Percentiles rank a stretch among this genome's conserved stretches.
Conservation (phyloP, 2,797 vertebrate species). For the Percopsis omiscomaycus region DNA sequence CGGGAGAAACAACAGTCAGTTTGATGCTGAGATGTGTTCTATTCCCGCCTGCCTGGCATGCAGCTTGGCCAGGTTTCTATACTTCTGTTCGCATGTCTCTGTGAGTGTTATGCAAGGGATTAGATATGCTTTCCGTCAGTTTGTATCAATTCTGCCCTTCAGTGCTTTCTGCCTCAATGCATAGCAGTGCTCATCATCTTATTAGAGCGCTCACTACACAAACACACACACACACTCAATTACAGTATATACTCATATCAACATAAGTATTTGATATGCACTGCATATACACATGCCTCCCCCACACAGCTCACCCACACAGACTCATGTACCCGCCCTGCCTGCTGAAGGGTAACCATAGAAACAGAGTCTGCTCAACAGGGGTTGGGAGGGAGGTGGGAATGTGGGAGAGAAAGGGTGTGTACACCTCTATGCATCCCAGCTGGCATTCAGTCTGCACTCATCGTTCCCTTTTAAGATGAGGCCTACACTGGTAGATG, state of each 20-base stretch:
- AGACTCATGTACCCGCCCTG: constrained; percentile 35
- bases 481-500: no score
- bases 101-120: constrained; percentile 17
- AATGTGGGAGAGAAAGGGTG: constrained; percentile 8
- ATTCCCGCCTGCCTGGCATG: constrained; percentile 13
- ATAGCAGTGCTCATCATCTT: constrained; percentile 17
- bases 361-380: constrained; percentile 64
- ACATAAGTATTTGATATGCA: constrained; percentile 12
- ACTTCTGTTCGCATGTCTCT: background rate
- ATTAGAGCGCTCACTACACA: constrained; percentile 26
- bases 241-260: constrained; percentile 9
- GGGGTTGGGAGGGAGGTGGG: constrained; percentile 49
- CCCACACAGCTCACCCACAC: constrained; percentile 46
- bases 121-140: constrained; percentile 24
- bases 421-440: no score
- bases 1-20: constrained; percentile 18
- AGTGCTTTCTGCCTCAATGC: constrained; percentile 28
- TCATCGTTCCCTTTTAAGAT: no score
- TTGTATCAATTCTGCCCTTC: constrained; percentile 33
- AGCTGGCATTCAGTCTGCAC: no score
- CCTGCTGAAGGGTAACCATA: constrained; percentile 69
- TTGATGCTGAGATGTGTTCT: constrained; percentile 22
- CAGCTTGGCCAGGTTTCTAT: constrained; percentile 16
- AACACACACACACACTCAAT: constrained; percentile 10
- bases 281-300: constrained; percentile 40